phyloP scores from a whole-genome alignment of 2,888 invertebrate genomes.

The Anthoptus insignis region DNA sequence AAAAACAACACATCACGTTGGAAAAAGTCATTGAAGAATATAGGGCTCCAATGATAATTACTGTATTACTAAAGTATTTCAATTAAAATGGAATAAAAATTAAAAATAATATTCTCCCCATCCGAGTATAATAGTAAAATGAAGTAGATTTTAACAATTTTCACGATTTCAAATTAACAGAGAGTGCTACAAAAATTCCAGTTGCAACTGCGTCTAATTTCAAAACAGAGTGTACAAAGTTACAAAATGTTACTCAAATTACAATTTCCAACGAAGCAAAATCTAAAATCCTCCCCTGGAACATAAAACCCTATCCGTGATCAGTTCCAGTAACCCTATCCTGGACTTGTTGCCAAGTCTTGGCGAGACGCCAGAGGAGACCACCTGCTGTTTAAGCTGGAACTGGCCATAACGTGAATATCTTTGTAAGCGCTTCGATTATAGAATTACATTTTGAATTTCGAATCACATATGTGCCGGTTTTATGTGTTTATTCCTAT shows the following conservation, averaged over 20 bases:
- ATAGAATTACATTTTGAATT: background rate
- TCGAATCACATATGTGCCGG: background rate
- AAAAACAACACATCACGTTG: too few relatives aligned
- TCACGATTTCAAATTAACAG: too few relatives aligned
- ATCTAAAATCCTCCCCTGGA: slow-evolving; percentile 23
- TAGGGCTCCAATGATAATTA: too few relatives aligned
- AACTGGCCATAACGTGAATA: slow-evolving; percentile 6
- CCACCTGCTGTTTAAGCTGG: slow-evolving; percentile 46
- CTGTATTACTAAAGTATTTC: too few relatives aligned
- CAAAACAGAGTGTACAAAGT: slow-evolving; percentile 18
- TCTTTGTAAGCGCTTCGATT: background rate
- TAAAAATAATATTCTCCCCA: too few relatives aligned
- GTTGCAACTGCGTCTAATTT: slow-evolving; percentile 11
- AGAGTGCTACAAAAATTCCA: background rate
- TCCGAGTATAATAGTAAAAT: too few relatives aligned
- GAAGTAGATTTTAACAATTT: too few relatives aligned
- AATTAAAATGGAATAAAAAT: too few relatives aligned
- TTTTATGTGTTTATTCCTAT: too few relatives aligned
- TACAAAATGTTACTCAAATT: slow-evolving; percentile 31
- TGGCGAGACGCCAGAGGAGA: slow-evolving; percentile 47
- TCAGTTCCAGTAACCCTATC: slow-evolving; percentile 34
- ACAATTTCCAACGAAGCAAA: slow-evolving; percentile 27
- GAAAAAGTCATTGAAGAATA: too few relatives aligned
- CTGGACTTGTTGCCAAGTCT: slow-evolving; percentile 46
- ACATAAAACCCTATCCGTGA: slow-evolving; percentile 30